Evolutionary conservation across 2,797 vertebrate genomes (phyloP), one percentile per base, ranked within the genome.

Genomic region (Agapornis canus): DNA sequence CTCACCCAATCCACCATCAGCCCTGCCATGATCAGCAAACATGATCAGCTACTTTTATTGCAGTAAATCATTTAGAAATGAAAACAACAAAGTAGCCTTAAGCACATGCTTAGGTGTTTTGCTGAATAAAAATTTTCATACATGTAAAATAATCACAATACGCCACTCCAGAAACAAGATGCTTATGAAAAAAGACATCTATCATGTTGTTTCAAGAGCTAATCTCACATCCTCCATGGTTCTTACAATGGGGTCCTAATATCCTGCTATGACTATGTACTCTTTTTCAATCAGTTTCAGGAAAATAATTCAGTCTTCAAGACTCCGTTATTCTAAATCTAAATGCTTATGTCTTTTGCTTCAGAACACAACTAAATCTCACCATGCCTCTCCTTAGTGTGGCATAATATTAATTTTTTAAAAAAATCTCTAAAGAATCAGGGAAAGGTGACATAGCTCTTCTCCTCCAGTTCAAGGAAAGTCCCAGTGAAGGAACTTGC

Each of bases 111-210:
- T 69, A 70, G 70, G 31, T 79, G 68, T 13, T 89, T 79, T 66
- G n/a, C 60, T 69, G 35, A 95, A 91, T 75, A 91, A 86, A 94
- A 94, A 48, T 40, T 68, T 83, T 85, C 40, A 57, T 35, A 51
- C 31, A 40, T 40, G n/a, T 48, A 56, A 94, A 92, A 92, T 43
- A 82, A 93, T 20, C 60, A 77, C 64, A 95, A 35, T 66, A 66
- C 32, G 57, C n/a, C 29, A 42, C 31, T 73, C 22, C 29, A 83
- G 86, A 94, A 49, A 5, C 25, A 80, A 86, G 87, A 83, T 57
- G 9, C 26, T 89, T 83, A 54, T 16, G 13, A 42, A 79, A 94
- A 95, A 76, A 87, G 25, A 39, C 6, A 68, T 51, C 27, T 61
- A 31, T 39, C 57, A 37, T 32, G 10, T 83, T 86, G 16, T 32